Evolutionary conservation across 1,140 invertebrate genomes (phyloP).

Genomic region (Trachymyrmex cornetzi): DNA sequence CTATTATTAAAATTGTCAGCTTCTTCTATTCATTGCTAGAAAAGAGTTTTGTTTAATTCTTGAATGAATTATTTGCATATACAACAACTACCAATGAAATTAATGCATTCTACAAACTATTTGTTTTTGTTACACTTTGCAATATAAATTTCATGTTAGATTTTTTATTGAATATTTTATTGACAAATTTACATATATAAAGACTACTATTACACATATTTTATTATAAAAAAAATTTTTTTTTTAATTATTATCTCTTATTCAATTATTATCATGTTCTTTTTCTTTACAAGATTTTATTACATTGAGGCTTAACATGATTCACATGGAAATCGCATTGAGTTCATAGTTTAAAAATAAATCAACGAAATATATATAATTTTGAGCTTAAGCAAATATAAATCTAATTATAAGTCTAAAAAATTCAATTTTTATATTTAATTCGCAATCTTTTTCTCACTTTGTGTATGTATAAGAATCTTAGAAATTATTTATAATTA

Average conservation of each 20-base stretch:
- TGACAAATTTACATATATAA: constrained; percentile 9
- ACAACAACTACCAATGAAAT: background rate
- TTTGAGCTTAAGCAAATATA: background rate
- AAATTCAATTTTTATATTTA: background rate
- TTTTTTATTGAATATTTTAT: background rate
- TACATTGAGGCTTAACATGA: background rate
- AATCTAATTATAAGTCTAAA: background rate
- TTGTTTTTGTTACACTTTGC: background rate
- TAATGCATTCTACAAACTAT: background rate
- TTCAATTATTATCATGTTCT: background rate
- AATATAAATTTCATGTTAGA: background rate
- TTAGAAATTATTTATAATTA: background rate
- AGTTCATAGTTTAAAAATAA: background rate
- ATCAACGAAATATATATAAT: constrained; percentile 11
- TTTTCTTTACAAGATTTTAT: background rate
- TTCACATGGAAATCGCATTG: background rate
- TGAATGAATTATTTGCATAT: background rate
- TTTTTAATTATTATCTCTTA: background rate
- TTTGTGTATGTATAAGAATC: background rate
- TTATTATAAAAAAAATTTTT: background rate
- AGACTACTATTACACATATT: background rate
- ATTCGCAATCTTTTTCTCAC: background rate
- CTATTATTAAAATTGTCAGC: constrained; percentile 73
- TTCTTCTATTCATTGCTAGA: background rate
- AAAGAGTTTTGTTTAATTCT: background rate